Conservation (phyloP, 2,888 invertebrate species). For the Drosophila planitibia region DNA sequence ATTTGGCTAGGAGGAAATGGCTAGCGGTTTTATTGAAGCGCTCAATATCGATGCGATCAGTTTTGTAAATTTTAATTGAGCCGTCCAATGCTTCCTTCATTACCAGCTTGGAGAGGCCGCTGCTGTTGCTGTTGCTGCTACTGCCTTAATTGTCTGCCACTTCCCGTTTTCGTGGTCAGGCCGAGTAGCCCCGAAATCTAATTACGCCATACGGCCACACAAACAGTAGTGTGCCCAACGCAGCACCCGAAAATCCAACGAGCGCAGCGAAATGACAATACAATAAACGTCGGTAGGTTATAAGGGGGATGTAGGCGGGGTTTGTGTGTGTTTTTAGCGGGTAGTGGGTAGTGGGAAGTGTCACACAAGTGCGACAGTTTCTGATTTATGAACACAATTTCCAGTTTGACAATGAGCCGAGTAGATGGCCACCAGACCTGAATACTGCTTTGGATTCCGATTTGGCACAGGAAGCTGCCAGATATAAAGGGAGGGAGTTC, state of each 20-base stretch:
- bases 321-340: constrained; percentile 2
- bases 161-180: constrained; percentile 71
- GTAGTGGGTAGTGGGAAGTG: constrained; percentile 29
- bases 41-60: constrained; percentile 56
- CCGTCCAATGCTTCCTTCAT: constrained; percentile 68
- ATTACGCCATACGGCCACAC: constrained; percentile 45
- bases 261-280: constrained; percentile 76
- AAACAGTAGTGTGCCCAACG: constrained; percentile 25
- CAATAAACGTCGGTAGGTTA: constrained; percentile 59
- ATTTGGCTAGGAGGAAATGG: constrained; percentile 72
- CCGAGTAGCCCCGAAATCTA: constrained; percentile 54
- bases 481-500: constrained; percentile 9
- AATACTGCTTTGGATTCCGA: constrained; percentile 15
- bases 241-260: constrained; percentile 55
- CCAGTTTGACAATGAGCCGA: constrained; percentile 74
- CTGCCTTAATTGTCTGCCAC: constrained; percentile 75
- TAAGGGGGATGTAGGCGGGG: background rate
- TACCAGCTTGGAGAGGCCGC: constrained; percentile 31
- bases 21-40: constrained; percentile 34
- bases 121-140: constrained; percentile 1
- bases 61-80: constrained; percentile 69
- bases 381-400: constrained; percentile 80
- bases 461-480: constrained; percentile 30
- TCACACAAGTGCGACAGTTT: constrained; percentile 77
- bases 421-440: constrained; percentile 23